phyloP scores from a whole-genome alignment of 2,113 vertebrate genomes.

The Pseudonaja textilis region DNA sequence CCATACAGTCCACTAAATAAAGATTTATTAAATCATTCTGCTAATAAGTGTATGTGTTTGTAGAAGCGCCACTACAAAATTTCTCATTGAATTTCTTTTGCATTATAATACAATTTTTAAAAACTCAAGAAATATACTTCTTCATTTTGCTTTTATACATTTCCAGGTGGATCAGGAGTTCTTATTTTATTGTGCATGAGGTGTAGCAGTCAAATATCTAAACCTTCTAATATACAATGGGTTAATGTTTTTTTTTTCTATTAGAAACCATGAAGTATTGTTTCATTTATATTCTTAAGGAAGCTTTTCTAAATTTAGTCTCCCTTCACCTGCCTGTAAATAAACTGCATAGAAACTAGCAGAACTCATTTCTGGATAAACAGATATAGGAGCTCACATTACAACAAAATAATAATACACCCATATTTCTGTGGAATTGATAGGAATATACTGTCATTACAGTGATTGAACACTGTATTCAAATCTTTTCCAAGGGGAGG shows the following conservation, averaged over 20 bases:
- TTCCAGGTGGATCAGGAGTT: background rate
- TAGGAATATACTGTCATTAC: background rate
- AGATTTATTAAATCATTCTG: background rate
- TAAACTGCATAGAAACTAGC: background rate
- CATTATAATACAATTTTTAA: background rate
- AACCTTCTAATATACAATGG: background rate
- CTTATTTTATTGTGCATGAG: background rate
- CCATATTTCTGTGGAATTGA: background rate
- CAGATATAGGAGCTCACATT: background rate
- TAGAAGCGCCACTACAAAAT: background rate
- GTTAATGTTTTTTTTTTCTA: background rate
- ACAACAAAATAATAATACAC: background rate
- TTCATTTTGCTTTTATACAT: background rate
- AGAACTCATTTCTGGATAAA: background rate
- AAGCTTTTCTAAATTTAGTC: background rate
- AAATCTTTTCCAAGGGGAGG: background rate
- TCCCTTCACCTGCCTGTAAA: background rate
- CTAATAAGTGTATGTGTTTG: background rate
- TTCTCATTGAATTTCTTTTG: background rate
- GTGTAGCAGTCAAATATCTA: background rate
- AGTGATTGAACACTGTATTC: background rate
- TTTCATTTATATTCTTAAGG: background rate
- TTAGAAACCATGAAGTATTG: background rate
- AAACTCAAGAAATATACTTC: background rate
- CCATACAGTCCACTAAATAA: background rate